phyloP scores from a whole-genome alignment of 1,140 invertebrate genomes.

The Lepidurus couesii region DNA sequence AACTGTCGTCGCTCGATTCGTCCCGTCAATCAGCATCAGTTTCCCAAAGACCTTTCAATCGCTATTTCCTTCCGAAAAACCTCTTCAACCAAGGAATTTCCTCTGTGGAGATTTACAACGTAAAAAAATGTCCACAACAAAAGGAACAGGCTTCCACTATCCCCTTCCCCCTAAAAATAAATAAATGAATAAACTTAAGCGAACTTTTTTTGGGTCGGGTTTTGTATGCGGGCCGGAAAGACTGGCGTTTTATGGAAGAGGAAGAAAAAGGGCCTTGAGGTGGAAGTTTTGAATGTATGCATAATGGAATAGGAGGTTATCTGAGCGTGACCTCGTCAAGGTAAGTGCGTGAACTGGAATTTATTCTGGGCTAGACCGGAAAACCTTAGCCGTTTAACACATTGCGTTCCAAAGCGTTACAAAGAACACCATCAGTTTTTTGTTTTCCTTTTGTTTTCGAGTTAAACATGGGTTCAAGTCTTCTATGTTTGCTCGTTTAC shows the following conservation, averaged over 20 bases:
- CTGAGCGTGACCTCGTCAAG: conserved; percentile 11
- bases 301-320: conserved; percentile 7
- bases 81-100: conserved; percentile 11
- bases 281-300: neutral
- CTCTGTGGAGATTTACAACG: neutral
- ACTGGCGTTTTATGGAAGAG: neutral
- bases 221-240: neutral
- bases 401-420: too few species aligned
- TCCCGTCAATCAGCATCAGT: conserved; percentile 13
- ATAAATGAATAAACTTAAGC: neutral
- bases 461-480: too few species aligned
- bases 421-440: too few species aligned
- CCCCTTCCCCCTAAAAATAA: neutral
- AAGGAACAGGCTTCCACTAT: neutral
- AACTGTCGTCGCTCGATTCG: conserved; percentile 20
- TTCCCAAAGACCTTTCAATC: conserved; percentile 8
- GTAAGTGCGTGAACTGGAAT: neutral
- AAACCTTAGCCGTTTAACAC: too few species aligned
- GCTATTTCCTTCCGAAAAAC: conserved; percentile 4
- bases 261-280: neutral
- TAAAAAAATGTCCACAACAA: neutral
- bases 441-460: too few species aligned
- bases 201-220: too few species aligned
- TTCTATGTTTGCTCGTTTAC: too few species aligned
- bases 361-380: neutral